phyloP scores from a whole-genome alignment of 2,888 invertebrate genomes.

The Theretra japonica region DNA sequence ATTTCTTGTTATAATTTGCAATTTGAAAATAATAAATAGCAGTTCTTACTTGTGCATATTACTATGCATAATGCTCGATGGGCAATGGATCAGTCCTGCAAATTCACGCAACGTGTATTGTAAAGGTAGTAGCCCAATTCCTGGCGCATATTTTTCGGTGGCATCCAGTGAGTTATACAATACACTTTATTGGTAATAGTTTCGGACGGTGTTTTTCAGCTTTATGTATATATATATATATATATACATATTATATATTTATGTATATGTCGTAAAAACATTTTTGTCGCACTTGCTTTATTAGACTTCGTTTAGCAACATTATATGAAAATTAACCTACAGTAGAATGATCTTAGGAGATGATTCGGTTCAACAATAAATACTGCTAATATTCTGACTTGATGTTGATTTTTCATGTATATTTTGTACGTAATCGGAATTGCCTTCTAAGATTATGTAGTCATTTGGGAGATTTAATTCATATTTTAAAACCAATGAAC shows the following conservation, averaged over 20 bases:
- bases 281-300: slow-evolving; percentile 4
- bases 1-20: too few species aligned
- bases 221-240: slow-evolving; percentile 19
- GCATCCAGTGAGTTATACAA: background rate
- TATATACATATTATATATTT: slow-evolving; percentile 9
- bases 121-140: too few species aligned
- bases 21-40: too few species aligned
- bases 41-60: too few species aligned
- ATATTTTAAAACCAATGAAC: background rate
- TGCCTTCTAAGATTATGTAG: background rate
- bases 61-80: too few species aligned
- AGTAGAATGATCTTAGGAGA: background rate
- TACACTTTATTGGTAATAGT: background rate
- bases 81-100: too few species aligned
- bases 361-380: background rate
- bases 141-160: too few species aligned
- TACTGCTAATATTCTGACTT: background rate
- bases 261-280: slow-evolving; percentile 4
- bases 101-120: too few species aligned
- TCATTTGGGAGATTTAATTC: background rate
- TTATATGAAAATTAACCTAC: background rate
- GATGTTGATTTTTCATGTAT: background rate
- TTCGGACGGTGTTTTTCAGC: background rate
- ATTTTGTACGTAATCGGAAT: background rate
- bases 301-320: background rate